Base-by-base conservation (phyloP, 1,140 invertebrate species). In the Camponotus vicinus region DNA sequence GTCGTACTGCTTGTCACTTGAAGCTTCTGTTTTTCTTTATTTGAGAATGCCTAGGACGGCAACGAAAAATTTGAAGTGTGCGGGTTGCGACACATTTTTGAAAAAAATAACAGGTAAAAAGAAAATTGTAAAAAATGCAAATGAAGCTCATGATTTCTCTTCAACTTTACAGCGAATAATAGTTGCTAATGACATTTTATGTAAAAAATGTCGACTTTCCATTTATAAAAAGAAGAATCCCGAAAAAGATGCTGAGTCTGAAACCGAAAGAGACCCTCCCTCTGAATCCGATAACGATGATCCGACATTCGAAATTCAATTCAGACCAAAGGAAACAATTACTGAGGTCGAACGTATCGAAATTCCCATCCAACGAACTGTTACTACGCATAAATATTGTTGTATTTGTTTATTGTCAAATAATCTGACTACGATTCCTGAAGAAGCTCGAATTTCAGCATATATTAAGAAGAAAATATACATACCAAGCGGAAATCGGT, bases 401-500 rank as follows among this genome's bases (percentile, higher is more conserved):
- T n/a, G n/a, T 5, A 37, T 85, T 37, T 85, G 71, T 55, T 49
- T 5, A 4, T 18, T 15, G n/a, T 15, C 27, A 13, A 85, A 78
- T 49, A 37, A 45, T 27, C 37, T 69, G 5, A 75, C 2, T 8
- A 8, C 34, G 8, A 67, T 67, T 67, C 37, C 40, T 40, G 40
- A 69, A 11, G 37, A 42, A 69, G 18, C 37, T 45, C 66, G 40
- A 27, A 21, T 42, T 1, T 40, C 40, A 42, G 37, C 66, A 1
- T 42, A 69, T 1, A n/a, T 37, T n/a, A 71, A 71, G 6, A 71
- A 34, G 37, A 37, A 52, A 57, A 73, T 88, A 5, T 69, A 64
- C 52, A 77, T 86, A 13, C 73, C 57, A 32, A 2, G 32, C 64
- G 64, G 71, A 21, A 88, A 88, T 76, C 37, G 84, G 27, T 84